Evolutionary conservation across 2,113 vertebrate species (phyloP).

Genomic region (Gorsachius goisagi): DNA sequence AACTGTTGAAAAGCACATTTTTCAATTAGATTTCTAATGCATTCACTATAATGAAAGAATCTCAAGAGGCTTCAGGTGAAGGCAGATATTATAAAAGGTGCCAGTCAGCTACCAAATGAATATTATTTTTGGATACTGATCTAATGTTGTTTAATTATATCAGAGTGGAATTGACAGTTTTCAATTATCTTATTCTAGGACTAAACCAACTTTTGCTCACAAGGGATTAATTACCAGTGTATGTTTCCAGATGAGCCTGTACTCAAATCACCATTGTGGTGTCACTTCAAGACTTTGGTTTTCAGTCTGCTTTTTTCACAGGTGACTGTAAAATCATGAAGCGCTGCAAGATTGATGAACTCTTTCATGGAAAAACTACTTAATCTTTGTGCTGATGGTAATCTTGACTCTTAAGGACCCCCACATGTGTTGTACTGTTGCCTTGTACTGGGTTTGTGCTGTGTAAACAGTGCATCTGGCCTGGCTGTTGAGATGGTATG

Average conservation of each 20-base stretch:
- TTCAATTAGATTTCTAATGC: slow-evolving; percentile 22
- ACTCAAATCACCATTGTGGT: not conserved
- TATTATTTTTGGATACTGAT: slow-evolving; percentile 23
- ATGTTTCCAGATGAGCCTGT: not conserved
- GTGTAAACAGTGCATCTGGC: not conserved
- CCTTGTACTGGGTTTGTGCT: not conserved
- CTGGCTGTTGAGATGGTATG: not conserved
- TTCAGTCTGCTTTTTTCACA: not conserved
- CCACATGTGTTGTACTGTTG: not conserved
- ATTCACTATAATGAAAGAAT: not conserved
- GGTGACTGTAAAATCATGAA: slow-evolving; percentile 1
- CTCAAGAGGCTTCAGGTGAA: not conserved
- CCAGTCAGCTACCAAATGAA: slow-evolving; percentile 15
- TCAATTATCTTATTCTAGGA: not conserved
- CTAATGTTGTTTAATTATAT: slow-evolving; percentile 16
- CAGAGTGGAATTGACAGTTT: slow-evolving; percentile 2
- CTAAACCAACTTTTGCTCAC: slow-evolving; percentile 15
- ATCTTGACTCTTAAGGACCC: not conserved
- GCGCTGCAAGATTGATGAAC: slow-evolving; percentile 1
- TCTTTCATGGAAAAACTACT: slow-evolving; percentile 22
- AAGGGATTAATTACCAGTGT: not conserved
- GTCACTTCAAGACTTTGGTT: not conserved
- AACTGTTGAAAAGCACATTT: not conserved
- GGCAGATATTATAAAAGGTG: slow-evolving; percentile 23
- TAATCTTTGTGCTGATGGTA: slow-evolving; percentile 8